Base-by-base conservation (phyloP, 2,797 vertebrate species). In the Acanthiza pusilla region DNA sequence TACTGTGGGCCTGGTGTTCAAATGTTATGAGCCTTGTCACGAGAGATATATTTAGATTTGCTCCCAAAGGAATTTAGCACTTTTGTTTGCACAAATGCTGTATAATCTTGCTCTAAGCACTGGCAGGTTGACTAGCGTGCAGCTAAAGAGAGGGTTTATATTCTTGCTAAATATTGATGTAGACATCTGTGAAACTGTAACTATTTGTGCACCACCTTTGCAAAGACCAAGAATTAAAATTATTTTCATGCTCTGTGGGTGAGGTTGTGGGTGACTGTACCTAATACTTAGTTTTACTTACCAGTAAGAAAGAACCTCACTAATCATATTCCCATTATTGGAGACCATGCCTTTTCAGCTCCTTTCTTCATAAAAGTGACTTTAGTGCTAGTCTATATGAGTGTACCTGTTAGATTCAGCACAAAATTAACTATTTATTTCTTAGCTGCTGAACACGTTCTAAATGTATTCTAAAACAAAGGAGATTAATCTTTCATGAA, bases 191-290 rank as follows among this genome's bases (percentile, higher is more conserved):
- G 73, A 82, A 93, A 75, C 58, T 67, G 34, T 45, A 63, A 76
- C 63, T 81, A 29, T 79, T 88, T 91, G 74, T 57, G 34, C 29
- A 93, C 38, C 29, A 54, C 17, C 66, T 88, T 70, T 82, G 70
- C 83, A 86, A 57, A 48, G 85, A 86, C 86, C 60, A 60, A 88
- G 82, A 86, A 87, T 91, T 81, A 82, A 71, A 88, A 85, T 73
- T 89, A 94, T 93, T 94, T 94, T 89, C 61, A 55, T 80, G 36
- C 10, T 50, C 51, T 67, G 32, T 76, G 83, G 79, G 40, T 78
- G 87, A 88, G 34, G 42, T 42, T 88, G 66, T 65, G 58, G 67
- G 42, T 72, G 34, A 80, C n/a, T 27, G 12, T 47, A 45, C 22
- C n/a, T 38, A 65, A 34, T 86, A 67, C 66, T 83, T 77, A 54